Percentiles rank a stretch among this genome's conserved stretches.
Conservation (phyloP, 2,797 vertebrate genomes). For the Mormyrus hasselquistii region DNA sequence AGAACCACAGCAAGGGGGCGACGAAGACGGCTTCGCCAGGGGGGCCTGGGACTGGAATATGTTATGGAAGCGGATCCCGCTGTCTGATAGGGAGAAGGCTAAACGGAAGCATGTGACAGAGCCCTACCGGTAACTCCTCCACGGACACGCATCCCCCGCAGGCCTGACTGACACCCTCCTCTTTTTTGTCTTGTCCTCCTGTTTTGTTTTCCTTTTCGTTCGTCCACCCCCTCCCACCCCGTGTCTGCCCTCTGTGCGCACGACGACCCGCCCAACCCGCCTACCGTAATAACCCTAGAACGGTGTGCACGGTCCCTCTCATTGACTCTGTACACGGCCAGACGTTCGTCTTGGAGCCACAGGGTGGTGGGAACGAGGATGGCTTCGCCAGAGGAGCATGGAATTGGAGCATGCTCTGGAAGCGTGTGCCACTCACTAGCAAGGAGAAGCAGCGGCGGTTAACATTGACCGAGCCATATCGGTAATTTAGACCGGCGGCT, state of each 20-base stretch:
- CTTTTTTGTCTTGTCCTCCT: constrained; percentile 48
- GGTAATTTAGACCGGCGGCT: constrained; percentile 66
- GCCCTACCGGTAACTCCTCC: constrained; percentile 85
- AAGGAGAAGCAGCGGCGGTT: constrained; percentile 84
- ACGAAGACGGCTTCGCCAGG: constrained; percentile 94
- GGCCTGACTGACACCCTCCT: constrained; percentile 57
- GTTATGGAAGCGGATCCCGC: constrained; percentile 93
- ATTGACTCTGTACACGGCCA: constrained; percentile 95
- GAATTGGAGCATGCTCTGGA: constrained; percentile 99
- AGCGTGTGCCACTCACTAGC: constrained; percentile 85
- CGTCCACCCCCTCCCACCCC: constrained; percentile 16
- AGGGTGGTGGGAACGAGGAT: constrained; percentile 91
- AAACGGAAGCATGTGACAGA: constrained; percentile 86
- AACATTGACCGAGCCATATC: constrained; percentile 94
- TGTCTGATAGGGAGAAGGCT: constrained; percentile 89
- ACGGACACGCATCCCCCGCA: constrained; percentile 29
- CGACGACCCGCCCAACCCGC: constrained; percentile 26
- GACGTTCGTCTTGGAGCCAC: constrained; percentile 75
- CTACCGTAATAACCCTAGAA: constrained; percentile 68
- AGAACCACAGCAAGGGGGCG: constrained; percentile 97
- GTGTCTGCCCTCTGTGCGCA: constrained; percentile 20
- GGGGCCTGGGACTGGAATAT: constrained; percentile 99
- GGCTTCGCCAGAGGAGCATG: constrained; percentile 97
- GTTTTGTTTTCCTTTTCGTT: constrained; percentile 31
- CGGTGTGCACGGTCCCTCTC: constrained; percentile 90